These are phyloP conservation scores for Dioctria linearis DNA, from an alignment of 2,888 invertebrate genomes.

Conservation along the genomic window DNA sequence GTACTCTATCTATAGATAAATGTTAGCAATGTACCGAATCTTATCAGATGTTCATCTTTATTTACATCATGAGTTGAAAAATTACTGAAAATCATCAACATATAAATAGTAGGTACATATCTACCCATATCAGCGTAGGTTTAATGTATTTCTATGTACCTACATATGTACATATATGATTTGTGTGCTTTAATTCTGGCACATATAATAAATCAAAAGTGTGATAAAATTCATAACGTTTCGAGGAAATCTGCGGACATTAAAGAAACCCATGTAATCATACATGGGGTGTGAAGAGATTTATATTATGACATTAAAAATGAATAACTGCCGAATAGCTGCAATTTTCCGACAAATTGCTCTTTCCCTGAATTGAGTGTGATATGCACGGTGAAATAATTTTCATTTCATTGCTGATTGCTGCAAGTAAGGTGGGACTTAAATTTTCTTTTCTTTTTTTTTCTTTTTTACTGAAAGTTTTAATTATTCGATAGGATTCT, in stretches of 20 bases:
- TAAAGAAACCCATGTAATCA: conserved; percentile 20
- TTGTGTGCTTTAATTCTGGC: neutral
- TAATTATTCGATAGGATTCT: too few species aligned
- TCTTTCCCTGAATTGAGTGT: neutral
- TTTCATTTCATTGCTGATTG: neutral
- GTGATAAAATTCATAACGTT: conserved; percentile 2
- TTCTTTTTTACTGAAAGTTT: too few species aligned
- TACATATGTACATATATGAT: too few species aligned
- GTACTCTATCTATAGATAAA: too few species aligned
- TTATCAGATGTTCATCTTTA: too few species aligned
- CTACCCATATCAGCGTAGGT: too few species aligned
- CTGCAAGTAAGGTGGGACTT: neutral
- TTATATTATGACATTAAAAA: conserved; percentile 9
- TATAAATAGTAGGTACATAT: too few species aligned
- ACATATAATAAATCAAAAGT: conserved; percentile 1
- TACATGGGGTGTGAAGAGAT: neutral
- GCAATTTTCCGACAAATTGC: conserved; percentile 21
- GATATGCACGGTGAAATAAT: neutral
- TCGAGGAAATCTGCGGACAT: conserved; percentile 14
- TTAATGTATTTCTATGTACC: too few species aligned
- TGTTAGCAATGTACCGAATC: too few species aligned
- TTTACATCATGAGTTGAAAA: too few species aligned
- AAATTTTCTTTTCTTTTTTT: neutral
- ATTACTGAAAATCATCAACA: too few species aligned
- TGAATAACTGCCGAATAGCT: conserved; percentile 14